These are phyloP conservation scores for Ciconia stormi DNA, from an alignment of 2,113 vertebrate genomes.

Conservation along the genomic window DNA sequence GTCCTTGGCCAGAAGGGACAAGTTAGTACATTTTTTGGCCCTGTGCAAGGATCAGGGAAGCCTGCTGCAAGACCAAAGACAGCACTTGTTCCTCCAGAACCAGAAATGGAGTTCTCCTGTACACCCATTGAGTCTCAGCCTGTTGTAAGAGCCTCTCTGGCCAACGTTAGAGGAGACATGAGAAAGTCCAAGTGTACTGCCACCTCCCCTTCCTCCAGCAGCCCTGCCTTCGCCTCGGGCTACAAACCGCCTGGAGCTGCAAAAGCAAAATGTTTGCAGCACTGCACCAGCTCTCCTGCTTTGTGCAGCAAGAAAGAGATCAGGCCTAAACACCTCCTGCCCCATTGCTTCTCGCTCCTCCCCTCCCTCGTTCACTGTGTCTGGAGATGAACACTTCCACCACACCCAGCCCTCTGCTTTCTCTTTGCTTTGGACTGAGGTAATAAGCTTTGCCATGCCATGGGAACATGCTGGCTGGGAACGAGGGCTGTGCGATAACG, in stretches of 20 bases:
- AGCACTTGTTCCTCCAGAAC: background rate
- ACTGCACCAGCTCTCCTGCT: background rate
- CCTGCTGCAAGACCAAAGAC: background rate
- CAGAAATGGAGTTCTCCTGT: background rate
- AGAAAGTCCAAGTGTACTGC: background rate
- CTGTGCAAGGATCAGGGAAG: background rate
- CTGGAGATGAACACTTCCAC: background rate
- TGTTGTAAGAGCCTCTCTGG: background rate
- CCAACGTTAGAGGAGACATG: background rate
- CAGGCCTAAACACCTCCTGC: background rate
- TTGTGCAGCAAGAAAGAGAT: background rate
- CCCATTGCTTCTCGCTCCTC: background rate
- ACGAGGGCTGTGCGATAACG: rapidly evolving
- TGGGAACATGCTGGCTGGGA: background rate
- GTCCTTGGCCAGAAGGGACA: background rate
- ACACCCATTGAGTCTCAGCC: rapidly evolving
- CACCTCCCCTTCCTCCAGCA: background rate
- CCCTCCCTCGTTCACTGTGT: background rate
- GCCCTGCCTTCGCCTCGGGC: background rate
- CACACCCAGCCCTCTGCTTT: background rate
- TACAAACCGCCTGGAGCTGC: background rate
- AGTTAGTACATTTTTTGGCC: background rate
- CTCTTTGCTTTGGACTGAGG: background rate
- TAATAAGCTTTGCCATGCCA: background rate
- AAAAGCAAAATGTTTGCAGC: background rate